These are phyloP conservation scores for Podarcis cretensis DNA, from an alignment of 2,113 vertebrate species.

Conservation along the genomic window DNA sequence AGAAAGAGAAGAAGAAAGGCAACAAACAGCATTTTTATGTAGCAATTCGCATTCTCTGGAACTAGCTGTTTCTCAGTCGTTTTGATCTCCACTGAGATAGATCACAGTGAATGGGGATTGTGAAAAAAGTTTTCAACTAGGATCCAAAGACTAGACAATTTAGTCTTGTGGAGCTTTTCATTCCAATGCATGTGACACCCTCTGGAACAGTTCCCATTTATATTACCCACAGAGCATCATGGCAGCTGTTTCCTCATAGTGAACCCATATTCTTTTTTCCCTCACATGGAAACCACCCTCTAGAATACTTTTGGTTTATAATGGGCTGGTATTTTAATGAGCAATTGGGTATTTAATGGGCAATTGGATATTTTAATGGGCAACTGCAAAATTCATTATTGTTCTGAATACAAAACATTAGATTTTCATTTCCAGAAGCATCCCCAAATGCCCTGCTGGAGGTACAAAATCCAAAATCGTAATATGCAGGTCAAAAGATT, in stretches of 20 bases:
- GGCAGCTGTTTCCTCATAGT: not conserved
- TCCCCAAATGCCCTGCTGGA: too few relatives aligned
- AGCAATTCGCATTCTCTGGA: not conserved
- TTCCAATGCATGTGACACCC: not conserved
- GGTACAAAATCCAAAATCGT: slow-evolving; percentile 1
- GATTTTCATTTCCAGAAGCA: not conserved
- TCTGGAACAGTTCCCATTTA: not conserved
- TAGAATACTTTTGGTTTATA: too few relatives aligned
- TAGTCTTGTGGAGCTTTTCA: not conserved
- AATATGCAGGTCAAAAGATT: not conserved
- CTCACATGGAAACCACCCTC: not conserved
- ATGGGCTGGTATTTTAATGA: not conserved
- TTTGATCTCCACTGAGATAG: not conserved
- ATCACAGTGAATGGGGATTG: not conserved
- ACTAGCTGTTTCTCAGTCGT: not conserved
- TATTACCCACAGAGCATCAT: not conserved
- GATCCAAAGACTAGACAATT: not conserved
- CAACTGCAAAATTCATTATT: not conserved
- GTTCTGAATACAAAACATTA: too few relatives aligned
- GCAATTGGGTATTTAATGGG: too few relatives aligned
- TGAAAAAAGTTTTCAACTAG: not conserved
- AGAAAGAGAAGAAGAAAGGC: not conserved
- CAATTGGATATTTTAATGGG: too few relatives aligned
- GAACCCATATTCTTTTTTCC: not conserved
- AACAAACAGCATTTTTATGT: not conserved